Percentiles rank a stretch among this genome's conserved stretches.
Conservation (phyloP, 2,113 vertebrate genomes). For the Strigops habroptila region DNA sequence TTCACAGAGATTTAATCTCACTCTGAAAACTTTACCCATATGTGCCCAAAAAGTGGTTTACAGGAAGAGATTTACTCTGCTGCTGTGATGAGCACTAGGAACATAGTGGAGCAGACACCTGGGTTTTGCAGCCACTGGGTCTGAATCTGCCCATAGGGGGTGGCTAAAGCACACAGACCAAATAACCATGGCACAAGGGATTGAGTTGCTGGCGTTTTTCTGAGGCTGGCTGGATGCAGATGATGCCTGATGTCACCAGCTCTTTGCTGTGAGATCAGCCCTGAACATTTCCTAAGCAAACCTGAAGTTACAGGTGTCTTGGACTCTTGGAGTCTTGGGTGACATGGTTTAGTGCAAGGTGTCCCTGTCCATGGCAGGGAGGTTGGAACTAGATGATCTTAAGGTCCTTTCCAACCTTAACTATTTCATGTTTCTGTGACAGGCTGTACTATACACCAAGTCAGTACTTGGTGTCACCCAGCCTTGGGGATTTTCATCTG, state of each 20-base stretch:
- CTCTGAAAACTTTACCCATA: not conserved
- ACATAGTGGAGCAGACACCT: rapidly evolving
- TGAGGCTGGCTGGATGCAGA: not conserved
- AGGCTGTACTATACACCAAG: not conserved
- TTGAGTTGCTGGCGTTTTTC: not conserved
- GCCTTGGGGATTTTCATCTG: not conserved
- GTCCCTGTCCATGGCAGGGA: no score
- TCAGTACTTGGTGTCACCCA: not conserved
- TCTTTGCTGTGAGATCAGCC: not conserved
- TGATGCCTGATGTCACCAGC: not conserved
- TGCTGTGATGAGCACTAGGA: not conserved
- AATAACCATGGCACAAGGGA: not conserved
- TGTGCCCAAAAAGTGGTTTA: not conserved
- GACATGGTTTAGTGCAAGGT: no score
- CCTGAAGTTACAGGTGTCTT: not conserved
- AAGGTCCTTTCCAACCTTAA: no score
- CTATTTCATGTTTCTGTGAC: no score
- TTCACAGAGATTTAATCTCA: not conserved
- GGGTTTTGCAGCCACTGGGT: rapidly evolving
- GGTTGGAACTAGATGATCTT: no score
- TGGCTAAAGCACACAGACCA: not conserved
- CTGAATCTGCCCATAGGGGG: not conserved
- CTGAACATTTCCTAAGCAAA: not conserved
- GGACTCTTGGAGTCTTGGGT: no score
- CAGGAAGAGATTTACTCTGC: not conserved